phyloP scores from a whole-genome alignment of 2,113 vertebrate genomes.

The Callionymus lyra region DNA sequence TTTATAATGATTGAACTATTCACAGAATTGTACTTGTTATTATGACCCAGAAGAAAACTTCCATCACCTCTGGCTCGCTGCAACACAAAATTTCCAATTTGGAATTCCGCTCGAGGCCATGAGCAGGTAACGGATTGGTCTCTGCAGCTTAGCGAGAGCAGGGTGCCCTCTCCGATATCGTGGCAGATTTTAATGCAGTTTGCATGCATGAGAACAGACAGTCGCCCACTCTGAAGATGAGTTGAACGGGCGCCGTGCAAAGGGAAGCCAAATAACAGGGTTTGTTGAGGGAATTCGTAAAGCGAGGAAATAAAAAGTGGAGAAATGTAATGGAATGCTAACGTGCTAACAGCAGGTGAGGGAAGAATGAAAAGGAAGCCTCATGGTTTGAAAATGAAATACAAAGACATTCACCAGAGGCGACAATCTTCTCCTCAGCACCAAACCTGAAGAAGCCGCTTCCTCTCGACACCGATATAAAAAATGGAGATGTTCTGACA shows the following conservation, averaged over 20 bases:
- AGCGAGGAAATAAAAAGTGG: background rate
- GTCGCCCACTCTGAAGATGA: slow-evolving; percentile 17
- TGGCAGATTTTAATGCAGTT: slow-evolving; percentile 48
- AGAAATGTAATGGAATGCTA: too few relatives aligned
- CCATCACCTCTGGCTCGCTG: slow-evolving; percentile 9
- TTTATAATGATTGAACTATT: too few relatives aligned
- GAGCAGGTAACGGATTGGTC: slow-evolving; percentile 48
- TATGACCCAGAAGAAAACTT: too few relatives aligned
- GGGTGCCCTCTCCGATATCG: slow-evolving; percentile 57
- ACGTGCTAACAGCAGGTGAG: too few relatives aligned
- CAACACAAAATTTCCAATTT: slow-evolving; percentile 27
- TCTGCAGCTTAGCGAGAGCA: slow-evolving; percentile 26
- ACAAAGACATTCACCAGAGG: background rate
- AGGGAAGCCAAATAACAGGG: background rate
- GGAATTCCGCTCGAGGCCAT: slow-evolving; percentile 24
- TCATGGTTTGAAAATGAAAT: too few relatives aligned
- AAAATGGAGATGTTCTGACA: too few relatives aligned
- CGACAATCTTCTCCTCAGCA: too few relatives aligned
- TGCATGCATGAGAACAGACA: slow-evolving; percentile 35
- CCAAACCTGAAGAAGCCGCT: too few relatives aligned
- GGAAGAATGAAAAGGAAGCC: too few relatives aligned
- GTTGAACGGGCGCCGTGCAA: slow-evolving; percentile 1
- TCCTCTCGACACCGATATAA: too few relatives aligned
- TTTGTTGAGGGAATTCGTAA: background rate
- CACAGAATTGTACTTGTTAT: too few relatives aligned